A percentile compares a stretch with the other conserved stretches of the same genome.
These are phyloP conservation scores for Mechanitis messenoides DNA, from an alignment of 2,888 invertebrate genomes.

Conservation along the genomic window DNA sequence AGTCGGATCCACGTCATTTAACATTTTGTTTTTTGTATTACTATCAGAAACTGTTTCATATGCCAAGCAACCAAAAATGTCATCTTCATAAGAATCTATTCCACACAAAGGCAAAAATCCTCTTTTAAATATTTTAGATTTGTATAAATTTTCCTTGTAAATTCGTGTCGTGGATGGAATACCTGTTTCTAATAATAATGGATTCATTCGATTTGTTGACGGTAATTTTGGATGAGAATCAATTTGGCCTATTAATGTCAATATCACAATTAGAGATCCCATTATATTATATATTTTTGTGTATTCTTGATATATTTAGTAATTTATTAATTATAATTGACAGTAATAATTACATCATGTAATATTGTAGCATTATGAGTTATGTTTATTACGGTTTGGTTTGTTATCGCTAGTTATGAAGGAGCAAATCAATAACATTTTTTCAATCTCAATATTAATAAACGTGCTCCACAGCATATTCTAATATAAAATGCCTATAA, in stretches of 20 bases:
- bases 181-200: neutral
- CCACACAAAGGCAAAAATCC: slow-evolving; percentile 16
- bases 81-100: slow-evolving; percentile 25
- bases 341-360: neutral
- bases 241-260: neutral
- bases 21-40: neutral
- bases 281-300: neutral
- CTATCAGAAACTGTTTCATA: slow-evolving; percentile 8
- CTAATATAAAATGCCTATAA: too few relatives aligned
- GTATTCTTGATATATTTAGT: neutral
- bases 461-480: too few relatives aligned
- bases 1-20: neutral
- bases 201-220: neutral
- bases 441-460: neutral
- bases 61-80: slow-evolving; percentile 17
- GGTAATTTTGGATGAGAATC: neutral
- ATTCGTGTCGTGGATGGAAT: neutral
- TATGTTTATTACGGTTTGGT: neutral
- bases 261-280: neutral
- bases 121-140: neutral
- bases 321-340: neutral
- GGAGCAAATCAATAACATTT: slow-evolving; percentile 1
- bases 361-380: neutral
- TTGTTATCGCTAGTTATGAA: neutral
- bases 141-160: neutral